phyloP scores from a whole-genome alignment of 2,797 vertebrate genomes.

The Austrolebias charrua region DNA sequence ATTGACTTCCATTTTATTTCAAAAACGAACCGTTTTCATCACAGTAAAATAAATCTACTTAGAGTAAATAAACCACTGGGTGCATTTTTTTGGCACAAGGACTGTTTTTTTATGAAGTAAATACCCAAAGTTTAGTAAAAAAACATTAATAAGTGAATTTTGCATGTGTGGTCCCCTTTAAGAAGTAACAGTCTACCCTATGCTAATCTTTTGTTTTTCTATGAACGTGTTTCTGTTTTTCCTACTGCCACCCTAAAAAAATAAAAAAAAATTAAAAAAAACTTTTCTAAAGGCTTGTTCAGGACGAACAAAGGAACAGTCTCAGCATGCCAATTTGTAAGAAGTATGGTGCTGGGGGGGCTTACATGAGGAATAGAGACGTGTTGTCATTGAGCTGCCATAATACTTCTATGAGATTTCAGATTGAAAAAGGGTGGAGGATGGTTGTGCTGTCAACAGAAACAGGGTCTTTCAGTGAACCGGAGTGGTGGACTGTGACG shows the following conservation, averaged over 20 bases:
- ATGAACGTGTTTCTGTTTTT: conserved; percentile 35
- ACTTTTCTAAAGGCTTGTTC: conserved; percentile 60
- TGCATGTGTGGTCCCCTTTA: too few relatives aligned
- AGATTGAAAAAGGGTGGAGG: conserved; percentile 52
- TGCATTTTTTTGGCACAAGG: too few relatives aligned
- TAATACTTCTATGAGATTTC: conserved; percentile 71
- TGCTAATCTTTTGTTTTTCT: conserved; percentile 26
- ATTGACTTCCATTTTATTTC: too few relatives aligned
- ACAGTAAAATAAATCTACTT: too few relatives aligned
- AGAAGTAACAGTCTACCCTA: conserved; percentile 22
- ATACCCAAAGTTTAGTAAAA: too few relatives aligned
- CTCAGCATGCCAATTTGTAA: conserved; percentile 68
- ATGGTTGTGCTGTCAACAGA: conserved; percentile 48
- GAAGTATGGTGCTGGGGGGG: conserved; percentile 41
- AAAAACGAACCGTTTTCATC: too few relatives aligned
- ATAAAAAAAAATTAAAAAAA: too few relatives aligned
- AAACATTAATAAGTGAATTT: too few relatives aligned
- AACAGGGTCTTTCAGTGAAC: conserved; percentile 45
- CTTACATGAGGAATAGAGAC: conserved; percentile 66
- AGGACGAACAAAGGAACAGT: conserved; percentile 59
- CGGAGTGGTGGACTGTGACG: conserved; percentile 48
- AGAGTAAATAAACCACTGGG: too few relatives aligned
- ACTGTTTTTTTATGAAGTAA: too few relatives aligned
- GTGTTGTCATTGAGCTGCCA: conserved; percentile 76
- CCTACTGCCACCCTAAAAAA: conserved; percentile 51